Base-by-base conservation (phyloP, 2,113 vertebrate species). In the Dromaius novaehollandiae region DNA sequence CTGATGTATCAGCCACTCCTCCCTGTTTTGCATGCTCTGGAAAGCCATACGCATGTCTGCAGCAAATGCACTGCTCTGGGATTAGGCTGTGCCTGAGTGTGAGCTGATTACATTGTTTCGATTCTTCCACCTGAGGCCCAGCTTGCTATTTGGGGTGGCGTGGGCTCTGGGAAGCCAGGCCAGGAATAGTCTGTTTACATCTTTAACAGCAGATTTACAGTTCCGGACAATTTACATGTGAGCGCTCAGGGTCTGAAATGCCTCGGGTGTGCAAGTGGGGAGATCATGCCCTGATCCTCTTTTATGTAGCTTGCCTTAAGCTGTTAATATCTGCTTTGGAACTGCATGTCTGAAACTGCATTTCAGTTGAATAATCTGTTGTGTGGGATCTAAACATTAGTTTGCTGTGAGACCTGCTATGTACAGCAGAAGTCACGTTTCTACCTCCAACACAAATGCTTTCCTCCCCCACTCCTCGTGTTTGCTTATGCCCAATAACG, bases 1-100 rank as follows among this genome's bases (percentile, higher is more conserved):
- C 25, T 24, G 25, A 16, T 74, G 25, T 34, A 18, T 34, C n/a
- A 44, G 44, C 7, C 26, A 18, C 38, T 44, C 25, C n/a, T 90
- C 19, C 28, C 40, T 36, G 34, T 32, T 82, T 56, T 25, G 13
- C 24, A 8, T 22, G 10, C 20, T 13, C 38, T 46, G n/a, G 44
- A 40, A 32, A 60, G 28, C 24, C 21, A 44, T 7, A 7, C 1
- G 1, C 17, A 48, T 9, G 79, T 22, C 40, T 13, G 4, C 15
- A 63, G 44, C 18, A 61, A 76, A 14, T 0, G 0, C 6, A 5
- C 30, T 44, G 0, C 17, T 46, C 7, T 19, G 53, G 68, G 26
- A 14, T 9, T 21, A 20, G 2, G 1, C 32, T 1, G 2, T 46
- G 53, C 48, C 19, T 56, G 1, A 1, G 32, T 5, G n/a, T 25